Evolutionary conservation across 2,113 vertebrate genomes (phyloP).

Genomic region (Phyllostomus discolor): DNA sequence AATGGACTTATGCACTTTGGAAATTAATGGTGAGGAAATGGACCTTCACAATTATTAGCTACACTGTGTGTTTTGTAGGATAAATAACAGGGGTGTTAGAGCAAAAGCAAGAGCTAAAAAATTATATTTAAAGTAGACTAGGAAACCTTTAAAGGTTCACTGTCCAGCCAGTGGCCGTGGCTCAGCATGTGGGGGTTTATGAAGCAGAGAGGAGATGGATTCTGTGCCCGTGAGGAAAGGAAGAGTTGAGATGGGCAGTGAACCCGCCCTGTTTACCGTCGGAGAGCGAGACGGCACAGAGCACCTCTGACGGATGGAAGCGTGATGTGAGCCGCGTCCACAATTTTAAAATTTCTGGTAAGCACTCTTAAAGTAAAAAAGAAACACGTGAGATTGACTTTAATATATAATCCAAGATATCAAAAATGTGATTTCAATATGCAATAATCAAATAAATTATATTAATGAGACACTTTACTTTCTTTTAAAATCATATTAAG

Average conservation of each 20-base stretch:
- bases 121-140: neutral
- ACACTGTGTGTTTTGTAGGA: neutral
- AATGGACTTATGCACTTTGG: neutral
- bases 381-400: neutral
- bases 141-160: neutral
- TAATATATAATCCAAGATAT: neutral
- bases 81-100: neutral
- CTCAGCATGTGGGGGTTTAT: neutral
- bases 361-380: neutral
- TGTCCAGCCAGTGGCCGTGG: neutral
- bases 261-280: neutral
- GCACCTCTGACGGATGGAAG: neutral
- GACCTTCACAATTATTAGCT: neutral
- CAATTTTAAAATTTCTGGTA: neutral
- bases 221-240: neutral
- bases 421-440: neutral
- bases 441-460: neutral
- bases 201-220: neutral
- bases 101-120: neutral
- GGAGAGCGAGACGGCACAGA: neutral
- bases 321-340: fast-evolving
- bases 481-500: neutral
- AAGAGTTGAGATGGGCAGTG: no score
- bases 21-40: neutral
- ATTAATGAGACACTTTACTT: neutral